Conservation (phyloP, 2,797 vertebrate genomes). For the Trachops cirrhosus region DNA sequence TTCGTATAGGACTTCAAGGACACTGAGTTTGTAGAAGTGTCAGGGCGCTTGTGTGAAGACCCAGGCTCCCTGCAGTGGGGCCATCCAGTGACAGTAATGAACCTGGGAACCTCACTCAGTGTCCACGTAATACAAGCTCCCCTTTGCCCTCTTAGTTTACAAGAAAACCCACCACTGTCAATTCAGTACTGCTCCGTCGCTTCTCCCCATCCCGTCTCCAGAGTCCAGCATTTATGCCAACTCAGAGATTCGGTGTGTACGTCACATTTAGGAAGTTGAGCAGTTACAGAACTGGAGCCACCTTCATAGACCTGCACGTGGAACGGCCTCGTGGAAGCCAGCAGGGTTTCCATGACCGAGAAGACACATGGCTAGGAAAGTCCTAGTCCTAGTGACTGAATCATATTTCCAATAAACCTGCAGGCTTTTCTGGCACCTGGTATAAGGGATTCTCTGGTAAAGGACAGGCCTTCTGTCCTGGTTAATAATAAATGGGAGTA, state of each 20-base stretch:
- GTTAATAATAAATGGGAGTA: not conserved
- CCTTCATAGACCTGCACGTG: not conserved
- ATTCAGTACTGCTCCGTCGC: not conserved
- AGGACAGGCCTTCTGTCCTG: not conserved
- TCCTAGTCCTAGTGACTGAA: not conserved
- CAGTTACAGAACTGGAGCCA: not conserved
- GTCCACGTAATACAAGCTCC: not conserved
- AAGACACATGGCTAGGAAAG: not conserved
- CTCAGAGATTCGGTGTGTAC: not conserved
- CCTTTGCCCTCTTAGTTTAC: not conserved
- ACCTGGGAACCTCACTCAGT: not conserved
- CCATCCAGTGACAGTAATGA: not conserved
- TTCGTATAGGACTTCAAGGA: not conserved
- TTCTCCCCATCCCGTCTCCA: not conserved
- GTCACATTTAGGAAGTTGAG: not conserved
- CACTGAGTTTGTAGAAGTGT: not conserved
- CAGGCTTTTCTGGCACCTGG: not conserved
- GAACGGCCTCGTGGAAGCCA: not conserved
- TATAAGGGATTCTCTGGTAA: not conserved
- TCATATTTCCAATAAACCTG: not conserved
- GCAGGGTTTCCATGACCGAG: not conserved
- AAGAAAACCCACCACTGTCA: not conserved
- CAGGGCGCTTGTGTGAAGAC: not conserved
- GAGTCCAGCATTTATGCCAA: not conserved
- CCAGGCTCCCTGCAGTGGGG: not conserved